phyloP scores from a whole-genome alignment of 2,113 vertebrate genomes.

The Mustela nigripes region DNA sequence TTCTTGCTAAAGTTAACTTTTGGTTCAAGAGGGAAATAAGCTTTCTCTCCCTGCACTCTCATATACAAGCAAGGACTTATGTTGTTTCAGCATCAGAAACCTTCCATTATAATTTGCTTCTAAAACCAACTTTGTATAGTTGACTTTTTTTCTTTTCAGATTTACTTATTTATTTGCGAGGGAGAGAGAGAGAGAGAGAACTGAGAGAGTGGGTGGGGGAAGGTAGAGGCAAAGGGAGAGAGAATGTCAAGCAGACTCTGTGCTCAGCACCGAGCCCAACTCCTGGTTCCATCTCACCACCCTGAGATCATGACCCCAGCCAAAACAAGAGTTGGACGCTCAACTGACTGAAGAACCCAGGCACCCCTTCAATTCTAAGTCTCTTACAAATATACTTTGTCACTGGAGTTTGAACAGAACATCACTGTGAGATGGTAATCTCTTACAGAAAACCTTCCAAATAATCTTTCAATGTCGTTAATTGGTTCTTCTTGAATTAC shows the following conservation, averaged over 20 bases:
- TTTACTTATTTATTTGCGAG: neutral
- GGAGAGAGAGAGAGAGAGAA: too few species aligned
- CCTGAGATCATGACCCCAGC: neutral
- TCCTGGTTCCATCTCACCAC: neutral
- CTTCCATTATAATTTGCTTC: neutral
- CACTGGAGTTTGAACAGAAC: neutral
- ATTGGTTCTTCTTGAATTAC: neutral
- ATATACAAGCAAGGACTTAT: neutral
- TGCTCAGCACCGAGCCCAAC: neutral
- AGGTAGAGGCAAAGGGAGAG: neutral
- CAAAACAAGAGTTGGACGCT: neutral
- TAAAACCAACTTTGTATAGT: neutral
- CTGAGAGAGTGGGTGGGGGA: neutral
- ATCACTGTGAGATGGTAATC: neutral
- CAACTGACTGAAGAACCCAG: neutral
- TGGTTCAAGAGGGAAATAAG: neutral
- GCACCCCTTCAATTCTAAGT: neutral
- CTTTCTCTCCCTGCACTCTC: neutral
- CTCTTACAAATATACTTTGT: conserved; percentile 24
- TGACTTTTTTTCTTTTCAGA: conserved; percentile 9
- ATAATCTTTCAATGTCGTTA: neutral
- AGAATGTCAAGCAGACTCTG: neutral
- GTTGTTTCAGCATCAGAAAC: neutral
- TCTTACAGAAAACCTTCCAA: neutral
- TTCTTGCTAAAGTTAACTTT: conserved; percentile 1